phyloP scores from a whole-genome alignment of 2,113 vertebrate species.

The Tamias sibiricus region DNA sequence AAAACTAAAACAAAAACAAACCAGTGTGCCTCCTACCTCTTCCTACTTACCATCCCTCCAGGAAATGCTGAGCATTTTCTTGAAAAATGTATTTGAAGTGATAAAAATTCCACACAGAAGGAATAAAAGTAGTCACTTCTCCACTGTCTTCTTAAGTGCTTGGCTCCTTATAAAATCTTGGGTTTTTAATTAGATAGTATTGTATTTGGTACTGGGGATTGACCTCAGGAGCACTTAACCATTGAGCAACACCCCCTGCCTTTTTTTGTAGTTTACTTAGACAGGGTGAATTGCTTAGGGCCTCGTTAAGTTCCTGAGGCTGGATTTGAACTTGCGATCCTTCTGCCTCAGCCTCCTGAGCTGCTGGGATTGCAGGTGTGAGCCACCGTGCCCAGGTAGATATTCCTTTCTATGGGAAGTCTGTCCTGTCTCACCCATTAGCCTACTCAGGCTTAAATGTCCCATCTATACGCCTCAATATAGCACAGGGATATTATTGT shows the following conservation, averaged over 20 bases:
- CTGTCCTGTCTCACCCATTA: not conserved
- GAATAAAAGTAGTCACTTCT: not conserved
- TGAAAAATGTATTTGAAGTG: constrained; percentile 23
- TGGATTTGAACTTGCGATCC: no score
- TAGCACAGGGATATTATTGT: not conserved
- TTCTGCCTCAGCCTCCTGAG: no score
- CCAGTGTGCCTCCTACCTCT: not conserved
- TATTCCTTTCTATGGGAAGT: not conserved
- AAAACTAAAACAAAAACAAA: no score
- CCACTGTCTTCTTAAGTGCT: not conserved
- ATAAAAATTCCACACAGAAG: constrained; percentile 1
- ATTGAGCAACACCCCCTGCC: no score
- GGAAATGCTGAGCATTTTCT: not conserved
- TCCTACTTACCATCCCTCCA: not conserved
- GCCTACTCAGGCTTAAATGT: not conserved
- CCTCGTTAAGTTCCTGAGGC: no score
- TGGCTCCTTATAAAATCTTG: not conserved
- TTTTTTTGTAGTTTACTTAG: no score
- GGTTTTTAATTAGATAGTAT: not conserved
- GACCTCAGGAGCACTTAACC: no score
- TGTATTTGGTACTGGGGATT: not conserved
- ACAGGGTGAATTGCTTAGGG: no score
- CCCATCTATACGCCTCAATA: not conserved
- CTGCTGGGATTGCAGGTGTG: no score
- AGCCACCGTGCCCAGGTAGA: not conserved